Evolutionary conservation across 2,797 vertebrate species (phyloP), one percentile per base, ranked within the genome.

Genomic region (Gastrophryne carolinensis): DNA sequence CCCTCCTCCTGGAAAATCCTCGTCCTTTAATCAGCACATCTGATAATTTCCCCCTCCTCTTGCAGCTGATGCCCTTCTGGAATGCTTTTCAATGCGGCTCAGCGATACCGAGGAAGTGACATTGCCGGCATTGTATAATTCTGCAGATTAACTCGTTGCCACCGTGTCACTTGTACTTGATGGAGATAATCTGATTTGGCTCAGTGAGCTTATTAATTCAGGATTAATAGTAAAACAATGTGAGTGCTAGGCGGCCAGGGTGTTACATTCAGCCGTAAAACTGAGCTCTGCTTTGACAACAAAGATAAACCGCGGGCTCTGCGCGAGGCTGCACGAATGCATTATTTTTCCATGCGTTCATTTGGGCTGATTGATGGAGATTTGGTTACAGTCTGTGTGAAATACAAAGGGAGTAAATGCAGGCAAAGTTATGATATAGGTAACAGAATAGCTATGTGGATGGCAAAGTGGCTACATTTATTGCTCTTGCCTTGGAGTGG

Each of bases 91-190:
- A 44, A 44, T 7, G 39, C 39, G 6, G 63, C 75, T 70, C 0
- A 1, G 75, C 63, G 68, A 64, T 12, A 75, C 82, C 75, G 23
- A 1, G 69, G 75, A 66, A 72, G 79, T 74, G 75, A 77, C 70
- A 82, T 75, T 79, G 61, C 64, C 57, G 67, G 8, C 72, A 47
- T 58, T 80, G 80, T 80, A 78, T 80, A 80, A 72, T 68, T 72
- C 80, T 50, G 62, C 58, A 78, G 54, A 72, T 24, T 50, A 75
- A 73, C 73, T 78, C 71, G 79, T 63, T 83, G 82, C 58, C 79
- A 79, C 68, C 75, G 74, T 41, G 69, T 79, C 72, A 50, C 75
- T 67, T 74, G 68, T 83, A 65, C 35, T 49, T 57, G 67, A 71
- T 78, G 23, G 17, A 63, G 39, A 75, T 77, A 77, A 71, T 66